Percentiles rank a stretch among this genome's conserved stretches.
These are phyloP conservation scores for Apistogramma diplotaenia DNA, from an alignment of 2,113 vertebrate species.

Conservation along the genomic window DNA sequence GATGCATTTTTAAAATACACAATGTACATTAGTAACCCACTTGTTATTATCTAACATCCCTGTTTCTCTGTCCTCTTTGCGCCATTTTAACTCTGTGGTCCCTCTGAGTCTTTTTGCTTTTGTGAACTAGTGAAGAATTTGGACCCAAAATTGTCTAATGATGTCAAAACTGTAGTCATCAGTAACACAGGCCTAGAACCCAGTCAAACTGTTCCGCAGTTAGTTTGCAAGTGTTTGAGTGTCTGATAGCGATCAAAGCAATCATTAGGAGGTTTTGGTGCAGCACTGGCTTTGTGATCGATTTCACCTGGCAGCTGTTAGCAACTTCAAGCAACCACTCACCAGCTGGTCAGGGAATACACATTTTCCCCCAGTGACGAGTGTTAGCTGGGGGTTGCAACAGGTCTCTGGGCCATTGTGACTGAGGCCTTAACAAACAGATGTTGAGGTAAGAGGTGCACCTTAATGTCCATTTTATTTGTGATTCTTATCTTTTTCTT, in stretches of 20 bases:
- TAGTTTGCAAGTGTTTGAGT: neutral
- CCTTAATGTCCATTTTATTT: neutral
- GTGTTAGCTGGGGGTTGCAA: neutral
- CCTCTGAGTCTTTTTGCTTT: neutral
- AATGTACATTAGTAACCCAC: too few species aligned
- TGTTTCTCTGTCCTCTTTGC: neutral
- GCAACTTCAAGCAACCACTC: neutral
- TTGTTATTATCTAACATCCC: too few species aligned
- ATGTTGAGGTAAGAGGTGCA: neutral
- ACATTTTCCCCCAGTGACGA: neutral
- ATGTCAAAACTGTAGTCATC: neutral
- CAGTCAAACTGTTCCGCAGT: neutral
- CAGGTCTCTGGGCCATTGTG: neutral
- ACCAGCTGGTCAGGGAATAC: neutral
- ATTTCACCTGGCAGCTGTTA: too few species aligned
- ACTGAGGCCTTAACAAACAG: neutral
- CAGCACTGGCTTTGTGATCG: too few species aligned
- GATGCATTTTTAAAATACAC: too few species aligned
- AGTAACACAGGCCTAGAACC: accelerated
- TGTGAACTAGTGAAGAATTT: neutral
- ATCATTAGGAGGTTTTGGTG: too few species aligned
- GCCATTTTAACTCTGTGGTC: neutral
- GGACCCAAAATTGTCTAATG: neutral
- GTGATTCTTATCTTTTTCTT: neutral
- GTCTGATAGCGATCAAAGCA: too few species aligned